Conservation (phyloP, 1,140 invertebrate species). For the Capitella teleta region DNA sequence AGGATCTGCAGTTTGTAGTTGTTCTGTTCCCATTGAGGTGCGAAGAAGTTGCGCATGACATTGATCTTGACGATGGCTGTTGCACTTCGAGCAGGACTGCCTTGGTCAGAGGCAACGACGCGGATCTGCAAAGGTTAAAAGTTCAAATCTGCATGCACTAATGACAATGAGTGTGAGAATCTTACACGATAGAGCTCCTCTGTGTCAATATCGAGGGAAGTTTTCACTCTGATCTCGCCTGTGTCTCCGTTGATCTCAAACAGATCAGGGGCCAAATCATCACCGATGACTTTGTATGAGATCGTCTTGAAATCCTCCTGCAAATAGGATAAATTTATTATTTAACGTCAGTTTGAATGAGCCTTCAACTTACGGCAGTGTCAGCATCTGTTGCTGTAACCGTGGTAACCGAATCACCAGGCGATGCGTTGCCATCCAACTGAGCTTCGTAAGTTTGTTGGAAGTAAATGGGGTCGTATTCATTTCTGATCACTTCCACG, state of each 20-base stretch:
- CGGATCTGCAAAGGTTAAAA: constrained; percentile 8
- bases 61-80: constrained; percentile 17
- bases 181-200: constrained; percentile 14
- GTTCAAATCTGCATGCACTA: neutral
- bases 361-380: constrained; percentile 11
- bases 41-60: constrained; percentile 19
- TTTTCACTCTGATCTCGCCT: constrained; percentile 2
- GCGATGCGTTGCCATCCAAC: constrained; percentile 17
- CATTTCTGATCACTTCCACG: constrained; percentile 13
- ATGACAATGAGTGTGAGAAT: neutral
- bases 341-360: neutral
- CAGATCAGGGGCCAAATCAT: constrained; percentile 21
- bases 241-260: constrained; percentile 22
- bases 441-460: constrained; percentile 5
- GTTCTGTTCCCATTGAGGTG: constrained; percentile 11
- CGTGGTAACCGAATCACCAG: constrained; percentile 14
- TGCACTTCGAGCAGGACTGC: constrained; percentile 16
- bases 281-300: constrained; percentile 23
- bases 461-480: constrained; percentile 16
- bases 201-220: constrained; percentile 12
- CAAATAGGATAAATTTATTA: neutral
- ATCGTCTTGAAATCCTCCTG: constrained; percentile 17
- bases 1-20: neutral
- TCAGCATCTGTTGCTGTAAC: constrained; percentile 18
- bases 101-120: constrained; percentile 5